These are phyloP conservation scores for Albula goreensis DNA, from an alignment of 2,113 vertebrate species.

Conservation along the genomic window DNA sequence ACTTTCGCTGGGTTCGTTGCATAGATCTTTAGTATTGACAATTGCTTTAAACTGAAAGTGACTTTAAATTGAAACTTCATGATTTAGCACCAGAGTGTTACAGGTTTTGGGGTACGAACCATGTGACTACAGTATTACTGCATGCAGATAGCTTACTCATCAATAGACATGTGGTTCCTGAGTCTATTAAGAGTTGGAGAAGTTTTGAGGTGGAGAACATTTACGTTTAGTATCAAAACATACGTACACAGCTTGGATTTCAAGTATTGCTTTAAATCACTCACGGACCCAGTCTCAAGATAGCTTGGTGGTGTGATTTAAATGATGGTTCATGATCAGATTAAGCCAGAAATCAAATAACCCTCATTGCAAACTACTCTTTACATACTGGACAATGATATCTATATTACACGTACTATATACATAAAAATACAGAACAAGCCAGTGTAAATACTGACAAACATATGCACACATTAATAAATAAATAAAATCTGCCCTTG, in stretches of 20 bases:
- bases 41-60: neutral
- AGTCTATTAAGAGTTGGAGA: neutral
- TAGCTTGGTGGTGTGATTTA: too few relatives aligned
- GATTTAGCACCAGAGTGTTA: neutral
- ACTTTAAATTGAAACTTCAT: neutral
- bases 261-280: too few relatives aligned
- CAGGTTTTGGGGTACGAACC: neutral
- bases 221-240: neutral
- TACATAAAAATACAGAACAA: neutral
- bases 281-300: too few relatives aligned
- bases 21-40: neutral
- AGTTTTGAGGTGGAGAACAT: neutral
- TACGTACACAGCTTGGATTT: too few relatives aligned
- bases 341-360: neutral
- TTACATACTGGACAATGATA: neutral
- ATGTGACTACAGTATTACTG: neutral
- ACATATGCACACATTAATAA: neutral
- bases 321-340: neutral
- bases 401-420: neutral
- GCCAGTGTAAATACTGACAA: neutral
- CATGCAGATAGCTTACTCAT: neutral
- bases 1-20: neutral
- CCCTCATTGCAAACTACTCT: neutral
- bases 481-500: constrained; percentile 43
- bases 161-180: neutral